Base-by-base conservation (phyloP, 2,113 vertebrate species). In the Chaetodon trifascialis region DNA sequence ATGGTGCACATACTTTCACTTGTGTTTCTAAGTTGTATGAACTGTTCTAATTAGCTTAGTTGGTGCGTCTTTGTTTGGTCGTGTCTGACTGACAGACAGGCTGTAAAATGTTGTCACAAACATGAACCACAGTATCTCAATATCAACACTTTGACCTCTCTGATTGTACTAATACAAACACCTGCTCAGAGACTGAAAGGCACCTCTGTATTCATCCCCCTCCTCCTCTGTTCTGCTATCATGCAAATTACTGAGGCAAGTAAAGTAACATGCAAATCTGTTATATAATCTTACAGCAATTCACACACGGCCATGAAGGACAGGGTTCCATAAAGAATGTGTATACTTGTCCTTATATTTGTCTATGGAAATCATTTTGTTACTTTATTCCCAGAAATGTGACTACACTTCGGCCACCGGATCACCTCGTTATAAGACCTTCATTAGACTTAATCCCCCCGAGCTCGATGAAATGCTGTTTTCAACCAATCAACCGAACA, bases 231-330 rank as follows among this genome's bases (percentile, higher is more conserved):
- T 12, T 46, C 82, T 40, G 58, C 77, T 51, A 63, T 47, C 78
- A 92, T 92, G 91, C 80, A 92, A 92, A 92, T 83, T 5, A 38
- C 58, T 0, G 49, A 65, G 70, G 36, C 42, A 71, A 55, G 79
- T 80, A 56, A 62, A 47, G 30, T 30, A 30, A 70, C n/a, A 89
- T 91, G 91, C 87, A 89, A 90, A 89, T 85, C 11, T 5, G 4
- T 52, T 12, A 7, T 55, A 14, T 83, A 60, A 60, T 25, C 21
- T 14, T 16, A 65, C 38, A 46, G 80, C 58, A 59, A 2, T 21
- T 74, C 65, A 52, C 66, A 82, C 81, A 71, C 59, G 4, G 5
- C 40, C 47, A 5, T 6, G 46, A 19, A 1, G 46, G 19, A 15
- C 64, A 1, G 10, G 21, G 40, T 25, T 55, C 44, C 44, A 76